Base-by-base conservation (phyloP, 2,888 invertebrate species). In the Acleris sparsana region DNA sequence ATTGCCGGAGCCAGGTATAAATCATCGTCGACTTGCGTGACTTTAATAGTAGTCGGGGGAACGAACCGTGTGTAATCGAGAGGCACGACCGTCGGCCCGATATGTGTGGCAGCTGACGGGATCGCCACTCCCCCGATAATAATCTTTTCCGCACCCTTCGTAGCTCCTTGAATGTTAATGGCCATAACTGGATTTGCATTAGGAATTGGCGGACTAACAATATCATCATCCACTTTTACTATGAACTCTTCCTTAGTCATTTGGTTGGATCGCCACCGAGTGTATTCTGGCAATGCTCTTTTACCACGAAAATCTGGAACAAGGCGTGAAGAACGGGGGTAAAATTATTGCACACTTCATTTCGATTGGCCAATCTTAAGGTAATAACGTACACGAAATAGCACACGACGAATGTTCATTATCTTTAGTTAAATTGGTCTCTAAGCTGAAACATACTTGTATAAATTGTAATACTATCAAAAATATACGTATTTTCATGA, bases 191-290 rank as follows among this genome's bases (percentile, higher is more conserved):
- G 76, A 53, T 82, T 81, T 13, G 77, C 65, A 18, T 67, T 78
- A 13, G 79, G 62, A 44, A 84, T 79, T 56, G 84, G 71, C 3
- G 55, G 60, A 29, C 20, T 56, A 49, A 84, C 51, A 39, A 88
- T 89, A 44, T 92, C 92, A 68, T 92, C 92, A 65, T 90, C 83
- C 69, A 92, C 86, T 78, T 92, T 88, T n/a, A 92, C 89, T 69
- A 92, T 77, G 69, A 92, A 92, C 70, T 90, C 87, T 64, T 79
- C 80, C 53, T 87, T 83, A 2, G 84, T 80, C 61, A 82, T 83
- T 70, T 75, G 65, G 71, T 85, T 86, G 33, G 81, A 75, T 65
- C 75, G 79, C 92, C 92, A 92, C 71, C 92, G 81, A 16, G 89
- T 92, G 57, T 92, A 92, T 65, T 91, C 89, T 63, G 71, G 64